Evolutionary conservation across 1,140 invertebrate genomes (phyloP), one percentile per base, ranked within the genome.

Genomic region (Pogonomyrmex barbatus): DNA sequence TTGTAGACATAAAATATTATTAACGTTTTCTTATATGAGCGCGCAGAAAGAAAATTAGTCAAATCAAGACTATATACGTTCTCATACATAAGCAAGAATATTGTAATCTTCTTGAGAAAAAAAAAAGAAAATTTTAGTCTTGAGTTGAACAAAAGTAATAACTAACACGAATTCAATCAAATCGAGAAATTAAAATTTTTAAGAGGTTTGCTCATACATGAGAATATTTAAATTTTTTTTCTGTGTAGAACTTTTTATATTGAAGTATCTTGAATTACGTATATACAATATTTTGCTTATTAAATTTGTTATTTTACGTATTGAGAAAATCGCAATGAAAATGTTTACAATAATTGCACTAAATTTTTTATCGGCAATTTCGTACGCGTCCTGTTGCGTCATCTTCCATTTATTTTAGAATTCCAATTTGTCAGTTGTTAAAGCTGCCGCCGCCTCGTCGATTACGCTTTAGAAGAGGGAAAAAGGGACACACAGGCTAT

Each of bases 381-480:
- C 12, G n/a, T 47, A 24, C 17, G 50, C 12, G 52, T 60, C 12
- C 42, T 58, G 42, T 9, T 12, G 17, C 54, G 12, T 45, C 39
- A 10, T 47, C 60, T 71, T 33, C 9, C 24, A 30, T 73, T 73
- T 33, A 60, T 54, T 73, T 83, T 50, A 68, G 54, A 56, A 83
- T 83, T 83, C 30, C 79, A 60, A 75, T 24, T 58, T 54, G 36
- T 83, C 67, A 75, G 60, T 45, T 30, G 30, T 10, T 67, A 14
- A 67, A 65, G 39, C 33, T 65, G 36, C 54, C 56, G 2, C 63
- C 54, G 52, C 14, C 54, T 73, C 45, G 54, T 75, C 73, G 17
- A 56, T 58, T 47, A 42, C 67, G 62, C 75, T 56, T 71, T 73
- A 50, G n/a, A 50, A 47, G 42, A 83, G 42, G n/a, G 33, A 50